Evolutionary conservation across 1,140 invertebrate species (phyloP), one percentile per base, ranked within the genome.

Genomic region (Bombus confusus): DNA sequence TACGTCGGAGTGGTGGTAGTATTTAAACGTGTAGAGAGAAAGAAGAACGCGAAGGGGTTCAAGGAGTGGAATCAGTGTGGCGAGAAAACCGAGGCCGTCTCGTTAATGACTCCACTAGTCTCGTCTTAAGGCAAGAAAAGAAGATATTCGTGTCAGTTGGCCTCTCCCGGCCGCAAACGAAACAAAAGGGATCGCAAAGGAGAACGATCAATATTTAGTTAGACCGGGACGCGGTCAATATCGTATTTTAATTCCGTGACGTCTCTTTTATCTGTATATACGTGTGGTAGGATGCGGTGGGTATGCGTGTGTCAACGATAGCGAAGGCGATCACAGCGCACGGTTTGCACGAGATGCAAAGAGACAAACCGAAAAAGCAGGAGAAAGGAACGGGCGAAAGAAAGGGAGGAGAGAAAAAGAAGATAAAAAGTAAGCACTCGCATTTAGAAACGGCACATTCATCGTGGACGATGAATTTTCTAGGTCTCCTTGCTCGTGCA

Each of bases 181-280:
- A 74, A 85, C 84, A 85, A 85, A 85, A 74, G 78, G 39, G 84
- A 85, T 81, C 71, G 79, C 84, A 81, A 85, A 85, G 84, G 71
- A 85, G 84, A 73, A 85, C 79, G 84, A 85, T 85, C 84, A 81
- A 85, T 85, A 85, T 85, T 85, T 85, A 85, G 78, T 85, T 74
- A 81, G 78, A 31, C 71, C 43, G 41, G 43, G 78, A 68, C 79
- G 83, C 71, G 84, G 84, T 85, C 78, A 85, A 85, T 85, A 85
- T 85, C 57, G 71, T 79, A 81, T 85, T 85, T 85, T 81, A 85
- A 85, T 85, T 74, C 84, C 77, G 57, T 80, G 39, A 18, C 68
- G 37, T 62, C 28, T 41, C 68, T 80, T 80, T 80, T 52, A 18
- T 71, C 25, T 13, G 34, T 69, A 22, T 37, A 18, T 62, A 25